Conservation (phyloP, 2,113 vertebrate species). For the Cepphus grylle region DNA sequence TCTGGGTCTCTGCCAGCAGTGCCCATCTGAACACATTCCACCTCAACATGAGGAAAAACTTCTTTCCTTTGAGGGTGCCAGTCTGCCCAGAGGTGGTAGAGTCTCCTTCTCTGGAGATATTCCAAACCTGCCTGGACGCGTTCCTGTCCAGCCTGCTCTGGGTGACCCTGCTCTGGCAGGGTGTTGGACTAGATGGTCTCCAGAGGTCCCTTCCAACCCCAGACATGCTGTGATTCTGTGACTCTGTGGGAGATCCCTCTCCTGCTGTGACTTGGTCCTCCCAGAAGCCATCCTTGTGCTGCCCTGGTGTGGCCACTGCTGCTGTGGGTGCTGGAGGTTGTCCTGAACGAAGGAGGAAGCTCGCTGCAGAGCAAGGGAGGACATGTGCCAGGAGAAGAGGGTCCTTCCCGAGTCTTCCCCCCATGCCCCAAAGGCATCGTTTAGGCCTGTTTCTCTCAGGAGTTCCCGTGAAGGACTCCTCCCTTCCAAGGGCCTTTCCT, state of each 20-base stretch:
- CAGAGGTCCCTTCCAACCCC: not conserved
- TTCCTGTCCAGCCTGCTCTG: not conserved
- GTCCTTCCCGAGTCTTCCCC: not conserved
- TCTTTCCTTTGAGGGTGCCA: not conserved
- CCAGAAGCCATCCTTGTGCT: not conserved
- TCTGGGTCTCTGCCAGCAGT: rapidly evolving
- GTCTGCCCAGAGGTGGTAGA: not conserved
- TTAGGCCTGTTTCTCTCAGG: not conserved
- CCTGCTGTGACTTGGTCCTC: rapidly evolving
- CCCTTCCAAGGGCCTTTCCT: not conserved
- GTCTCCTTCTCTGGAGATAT: not conserved
- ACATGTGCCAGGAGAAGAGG: not conserved
- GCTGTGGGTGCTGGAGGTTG: rapidly evolving
- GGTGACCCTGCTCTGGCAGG: not conserved
- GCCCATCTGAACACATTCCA: not conserved
- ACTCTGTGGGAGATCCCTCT: not conserved
- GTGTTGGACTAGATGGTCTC: not conserved
- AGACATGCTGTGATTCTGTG: not conserved
- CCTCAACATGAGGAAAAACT: not conserved
- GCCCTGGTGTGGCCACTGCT: not conserved
- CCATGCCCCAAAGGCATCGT: rapidly evolving
- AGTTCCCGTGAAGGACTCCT: not conserved
- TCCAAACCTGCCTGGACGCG: no score
- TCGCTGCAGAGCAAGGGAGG: not conserved
- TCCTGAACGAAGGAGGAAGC: not conserved